These are phyloP conservation scores for Lasaia peninsularis DNA, from an alignment of 1,140 invertebrate genomes.

Conservation along the genomic window DNA sequence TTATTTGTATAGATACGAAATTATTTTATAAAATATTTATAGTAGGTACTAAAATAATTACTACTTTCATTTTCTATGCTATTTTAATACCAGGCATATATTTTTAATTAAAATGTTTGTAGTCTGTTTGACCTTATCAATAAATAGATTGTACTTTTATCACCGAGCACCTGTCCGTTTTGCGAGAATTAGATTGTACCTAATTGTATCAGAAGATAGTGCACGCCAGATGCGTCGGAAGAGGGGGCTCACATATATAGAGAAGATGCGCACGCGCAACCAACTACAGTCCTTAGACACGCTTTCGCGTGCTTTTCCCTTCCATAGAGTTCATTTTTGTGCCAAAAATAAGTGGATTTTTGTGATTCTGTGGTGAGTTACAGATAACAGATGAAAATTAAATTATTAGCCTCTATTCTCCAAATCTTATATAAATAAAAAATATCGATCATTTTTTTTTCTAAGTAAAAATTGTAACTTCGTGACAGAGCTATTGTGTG, in stretches of 20 bases:
- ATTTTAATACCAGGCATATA: no score
- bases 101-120: no score
- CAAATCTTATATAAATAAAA: background rate
- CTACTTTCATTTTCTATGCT: no score
- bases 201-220: conserved; percentile 22
- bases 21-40: no score
- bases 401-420: background rate
- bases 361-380: conserved; percentile 22
- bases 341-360: conserved; percentile 16
- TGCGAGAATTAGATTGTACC: conserved; percentile 10
- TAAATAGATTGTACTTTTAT: background rate
- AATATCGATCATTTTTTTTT: background rate
- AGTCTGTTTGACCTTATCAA: background rate
- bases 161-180: background rate
- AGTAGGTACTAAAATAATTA: no score
- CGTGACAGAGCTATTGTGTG: background rate
- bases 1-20: no score
- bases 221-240: conserved; percentile 20
- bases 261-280: conserved; percentile 30
- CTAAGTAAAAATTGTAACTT: background rate
- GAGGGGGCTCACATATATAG: conserved; percentile 50
- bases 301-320: conserved; percentile 30
- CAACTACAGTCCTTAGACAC: conserved; percentile 31
- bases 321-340: conserved; percentile 13
- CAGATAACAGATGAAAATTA: background rate